Percentiles rank a stretch among this genome's conserved stretches.
phyloP scores from a whole-genome alignment of 1,140 invertebrate genomes.

The Hirudo medicinalis region DNA sequence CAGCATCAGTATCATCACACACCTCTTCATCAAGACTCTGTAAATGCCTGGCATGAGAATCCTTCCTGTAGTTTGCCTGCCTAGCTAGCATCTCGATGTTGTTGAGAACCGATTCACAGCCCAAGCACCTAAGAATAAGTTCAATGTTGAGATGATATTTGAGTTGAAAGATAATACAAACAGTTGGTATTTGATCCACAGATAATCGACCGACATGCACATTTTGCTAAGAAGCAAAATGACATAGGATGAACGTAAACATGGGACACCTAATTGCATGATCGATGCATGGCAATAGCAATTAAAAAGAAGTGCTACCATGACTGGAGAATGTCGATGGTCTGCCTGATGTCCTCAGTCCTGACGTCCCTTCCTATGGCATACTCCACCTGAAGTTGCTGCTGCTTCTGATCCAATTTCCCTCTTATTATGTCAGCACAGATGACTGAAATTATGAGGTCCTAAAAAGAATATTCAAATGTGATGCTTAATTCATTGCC shows the following conservation, averaged over 20 bases:
- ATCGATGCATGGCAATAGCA: not conserved
- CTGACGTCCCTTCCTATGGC: constrained; percentile 81
- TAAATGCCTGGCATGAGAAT: constrained; percentile 62
- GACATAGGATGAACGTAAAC: too few relatives aligned
- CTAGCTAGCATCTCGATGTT: constrained; percentile 80
- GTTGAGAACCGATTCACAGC: constrained; percentile 71
- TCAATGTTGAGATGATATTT: constrained; percentile 10
- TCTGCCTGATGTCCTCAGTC: constrained; percentile 45
- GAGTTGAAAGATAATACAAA: too few relatives aligned
- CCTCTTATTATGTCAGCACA: constrained; percentile 92
- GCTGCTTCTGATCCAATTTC: constrained; percentile 87
- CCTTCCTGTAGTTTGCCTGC: constrained; percentile 70
- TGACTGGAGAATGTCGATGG: constrained; percentile 35
- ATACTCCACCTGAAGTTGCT: constrained; percentile 80
- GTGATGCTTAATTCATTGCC: not conserved
- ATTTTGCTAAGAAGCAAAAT: too few relatives aligned
- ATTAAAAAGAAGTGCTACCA: constrained; percentile 29
- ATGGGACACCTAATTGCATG: too few relatives aligned
- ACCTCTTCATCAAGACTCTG: constrained; percentile 74
- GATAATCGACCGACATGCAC: too few relatives aligned
- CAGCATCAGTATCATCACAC: constrained; percentile 25
- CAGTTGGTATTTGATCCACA: too few relatives aligned
- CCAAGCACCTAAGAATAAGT: constrained; percentile 51
- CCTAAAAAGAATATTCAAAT: constrained; percentile 38
- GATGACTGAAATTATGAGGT: constrained; percentile 92